phyloP scores from a whole-genome alignment of 2,888 invertebrate genomes.

The Agrotis clavis region DNA sequence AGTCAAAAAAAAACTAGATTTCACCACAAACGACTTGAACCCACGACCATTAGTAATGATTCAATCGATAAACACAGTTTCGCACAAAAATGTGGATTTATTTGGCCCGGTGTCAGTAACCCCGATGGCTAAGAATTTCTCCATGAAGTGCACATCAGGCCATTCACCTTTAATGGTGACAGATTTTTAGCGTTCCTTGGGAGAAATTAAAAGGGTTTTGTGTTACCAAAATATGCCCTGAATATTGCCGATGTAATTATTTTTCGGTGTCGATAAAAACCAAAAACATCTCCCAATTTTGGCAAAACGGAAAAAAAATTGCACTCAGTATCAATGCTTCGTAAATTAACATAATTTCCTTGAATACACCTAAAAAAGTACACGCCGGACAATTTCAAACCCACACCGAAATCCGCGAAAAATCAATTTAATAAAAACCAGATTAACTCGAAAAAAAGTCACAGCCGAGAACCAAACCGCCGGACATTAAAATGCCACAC shows the following conservation, averaged over 20 bases:
- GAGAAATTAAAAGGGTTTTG: not conserved
- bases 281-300: too few relatives aligned
- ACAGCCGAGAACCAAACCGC: constrained; percentile 49
- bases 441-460: constrained; percentile 62
- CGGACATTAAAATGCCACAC: constrained; percentile 64
- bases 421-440: constrained; percentile 65
- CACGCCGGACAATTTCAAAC: constrained; percentile 37
- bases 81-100: constrained; percentile 65
- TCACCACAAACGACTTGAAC: constrained; percentile 33
- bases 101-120: constrained; percentile 57
- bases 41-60: constrained; percentile 58
- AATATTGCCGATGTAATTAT: too few relatives aligned
- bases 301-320: constrained; percentile 2
- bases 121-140: constrained; percentile 59
- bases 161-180: constrained; percentile 59
- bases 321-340: not conserved
- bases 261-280: too few relatives aligned
- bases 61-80: constrained; percentile 58
- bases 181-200: constrained; percentile 42
- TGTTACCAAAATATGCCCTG: too few relatives aligned
- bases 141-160: constrained; percentile 60
- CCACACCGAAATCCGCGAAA: constrained; percentile 52
- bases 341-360: constrained; percentile 26
- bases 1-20: constrained; percentile 23
- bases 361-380: constrained; percentile 40